phyloP scores from a whole-genome alignment of 2,888 invertebrate species.

The Allacma fusca region DNA sequence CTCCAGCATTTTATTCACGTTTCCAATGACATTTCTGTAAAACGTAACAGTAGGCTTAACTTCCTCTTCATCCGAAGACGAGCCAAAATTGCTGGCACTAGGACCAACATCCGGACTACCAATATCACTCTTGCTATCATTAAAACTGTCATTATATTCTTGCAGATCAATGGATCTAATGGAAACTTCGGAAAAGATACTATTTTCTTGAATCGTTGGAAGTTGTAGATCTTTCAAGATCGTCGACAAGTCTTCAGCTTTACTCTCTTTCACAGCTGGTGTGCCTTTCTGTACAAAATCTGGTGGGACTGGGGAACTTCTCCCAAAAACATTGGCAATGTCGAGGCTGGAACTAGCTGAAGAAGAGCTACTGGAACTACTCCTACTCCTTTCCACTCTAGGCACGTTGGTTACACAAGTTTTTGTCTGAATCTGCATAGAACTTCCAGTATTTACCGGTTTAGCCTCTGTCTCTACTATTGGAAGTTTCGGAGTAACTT shows the following conservation, averaged over 20 bases:
- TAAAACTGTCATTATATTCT: slow-evolving; percentile 51
- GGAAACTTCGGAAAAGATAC: slow-evolving; percentile 52
- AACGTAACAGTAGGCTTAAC: slow-evolving; percentile 50
- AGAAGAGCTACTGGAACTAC: slow-evolving; percentile 5
- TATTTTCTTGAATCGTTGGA: slow-evolving; percentile 51
- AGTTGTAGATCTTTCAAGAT: slow-evolving; percentile 55
- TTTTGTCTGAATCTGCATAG: neutral
- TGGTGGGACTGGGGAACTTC: neutral
- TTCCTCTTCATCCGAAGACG: slow-evolving; percentile 49
- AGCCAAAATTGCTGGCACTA: slow-evolving; percentile 51
- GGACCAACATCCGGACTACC: slow-evolving; percentile 39
- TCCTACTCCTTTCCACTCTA: slow-evolving; percentile 29
- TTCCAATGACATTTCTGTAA: slow-evolving; percentile 57
- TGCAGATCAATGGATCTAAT: slow-evolving; percentile 49
- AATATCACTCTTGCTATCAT: slow-evolving; percentile 42
- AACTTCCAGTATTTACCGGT: neutral
- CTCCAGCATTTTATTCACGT: slow-evolving; percentile 56
- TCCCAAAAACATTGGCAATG: neutral
- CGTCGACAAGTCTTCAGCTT: slow-evolving; percentile 51
- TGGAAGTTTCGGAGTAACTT: neutral
- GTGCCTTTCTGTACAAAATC: neutral
- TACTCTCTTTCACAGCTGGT: slow-evolving; percentile 17
- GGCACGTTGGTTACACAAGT: neutral
- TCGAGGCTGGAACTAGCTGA: neutral
- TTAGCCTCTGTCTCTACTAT: neutral